Conservation (phyloP, 53 echinoderm and acorn worm genomes). For the Astropecten irregularis region DNA sequence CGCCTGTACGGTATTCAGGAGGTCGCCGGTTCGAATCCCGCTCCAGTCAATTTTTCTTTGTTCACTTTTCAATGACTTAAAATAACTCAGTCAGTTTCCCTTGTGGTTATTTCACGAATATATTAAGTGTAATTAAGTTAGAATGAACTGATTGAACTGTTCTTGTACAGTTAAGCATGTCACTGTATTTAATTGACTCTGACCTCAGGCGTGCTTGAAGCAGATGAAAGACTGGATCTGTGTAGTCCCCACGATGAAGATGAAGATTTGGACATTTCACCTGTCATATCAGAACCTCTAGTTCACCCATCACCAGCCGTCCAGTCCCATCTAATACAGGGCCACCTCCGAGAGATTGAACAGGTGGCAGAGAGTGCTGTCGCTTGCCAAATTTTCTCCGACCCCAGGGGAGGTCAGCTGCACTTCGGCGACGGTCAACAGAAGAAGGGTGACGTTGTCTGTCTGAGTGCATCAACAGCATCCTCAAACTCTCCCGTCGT, state of each 20-base stretch:
- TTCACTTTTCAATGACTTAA: too few relatives aligned
- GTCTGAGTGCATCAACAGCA: not conserved
- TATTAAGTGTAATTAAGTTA: too few relatives aligned
- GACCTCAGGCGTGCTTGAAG: constrained; percentile 35
- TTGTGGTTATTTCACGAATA: too few relatives aligned
- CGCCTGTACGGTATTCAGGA: too few relatives aligned
- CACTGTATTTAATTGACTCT: too few relatives aligned
- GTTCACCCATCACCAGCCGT: constrained; percentile 19
- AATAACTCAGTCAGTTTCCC: too few relatives aligned
- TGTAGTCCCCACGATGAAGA: constrained; percentile 45
- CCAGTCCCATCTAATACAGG: constrained; percentile 28
- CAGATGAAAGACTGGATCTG: constrained; percentile 38
- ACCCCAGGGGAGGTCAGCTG: constrained; percentile 24
- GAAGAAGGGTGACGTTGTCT: constrained; percentile 26
- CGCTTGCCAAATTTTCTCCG: constrained; percentile 49
- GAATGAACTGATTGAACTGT: too few relatives aligned
- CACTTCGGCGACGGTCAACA: constrained; percentile 25
- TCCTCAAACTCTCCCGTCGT: constrained; percentile 7
- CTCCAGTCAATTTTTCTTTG: too few relatives aligned
- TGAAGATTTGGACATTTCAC: constrained; percentile 43
- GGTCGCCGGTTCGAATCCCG: too few relatives aligned
- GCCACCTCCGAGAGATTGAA: constrained; percentile 39
- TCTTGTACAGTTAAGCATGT: too few relatives aligned
- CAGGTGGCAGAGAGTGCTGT: constrained; percentile 54
- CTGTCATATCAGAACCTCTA: constrained; percentile 44